phyloP scores from a whole-genome alignment of 2,113 vertebrate genomes.

The Pheucticus melanocephalus region DNA sequence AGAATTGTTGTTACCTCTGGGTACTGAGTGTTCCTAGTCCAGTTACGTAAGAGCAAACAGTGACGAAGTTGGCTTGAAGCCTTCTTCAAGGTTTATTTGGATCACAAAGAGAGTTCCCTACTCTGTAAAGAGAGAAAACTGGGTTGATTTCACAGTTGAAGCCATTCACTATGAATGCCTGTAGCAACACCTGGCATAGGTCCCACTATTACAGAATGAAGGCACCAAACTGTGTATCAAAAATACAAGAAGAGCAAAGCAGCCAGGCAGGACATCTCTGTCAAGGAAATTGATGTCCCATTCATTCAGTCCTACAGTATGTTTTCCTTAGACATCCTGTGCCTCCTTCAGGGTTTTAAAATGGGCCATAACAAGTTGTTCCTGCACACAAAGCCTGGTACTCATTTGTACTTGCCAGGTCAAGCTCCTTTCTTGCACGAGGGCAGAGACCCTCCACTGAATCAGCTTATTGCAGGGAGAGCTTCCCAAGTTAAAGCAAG shows the following conservation, averaged over 20 bases:
- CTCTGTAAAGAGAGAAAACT: slow-evolving; percentile 58
- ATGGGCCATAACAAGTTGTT: slow-evolving; percentile 36
- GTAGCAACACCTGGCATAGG: slow-evolving; percentile 53
- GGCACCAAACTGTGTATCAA: slow-evolving; percentile 44
- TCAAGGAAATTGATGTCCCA: slow-evolving; percentile 41
- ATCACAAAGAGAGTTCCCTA: slow-evolving; percentile 65
- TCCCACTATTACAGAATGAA: slow-evolving; percentile 58
- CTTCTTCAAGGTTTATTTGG: slow-evolving; percentile 61
- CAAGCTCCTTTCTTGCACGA: background rate
- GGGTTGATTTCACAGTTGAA: slow-evolving; percentile 64
- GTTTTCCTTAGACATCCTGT: slow-evolving; percentile 59
- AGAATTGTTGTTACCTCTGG: slow-evolving; percentile 49
- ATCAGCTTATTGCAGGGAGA: background rate
- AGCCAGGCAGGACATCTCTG: slow-evolving; percentile 37
- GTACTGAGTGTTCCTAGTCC: slow-evolving; percentile 54
- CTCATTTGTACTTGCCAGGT: slow-evolving; percentile 9
- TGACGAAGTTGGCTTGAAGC: slow-evolving; percentile 53
- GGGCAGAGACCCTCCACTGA: background rate
- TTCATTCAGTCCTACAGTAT: slow-evolving; percentile 17
- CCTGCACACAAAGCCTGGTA: background rate
- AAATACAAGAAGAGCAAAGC: slow-evolving; percentile 42
- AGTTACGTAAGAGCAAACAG: slow-evolving; percentile 58
- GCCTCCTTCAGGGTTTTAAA: slow-evolving; percentile 39
- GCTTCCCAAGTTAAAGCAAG: background rate
- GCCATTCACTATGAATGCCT: slow-evolving; percentile 53